Percentiles rank a stretch among this genome's conserved stretches.
Evolutionary conservation across 2,888 invertebrate genomes (phyloP).

Genomic region (Arctia plantaginis): DNA sequence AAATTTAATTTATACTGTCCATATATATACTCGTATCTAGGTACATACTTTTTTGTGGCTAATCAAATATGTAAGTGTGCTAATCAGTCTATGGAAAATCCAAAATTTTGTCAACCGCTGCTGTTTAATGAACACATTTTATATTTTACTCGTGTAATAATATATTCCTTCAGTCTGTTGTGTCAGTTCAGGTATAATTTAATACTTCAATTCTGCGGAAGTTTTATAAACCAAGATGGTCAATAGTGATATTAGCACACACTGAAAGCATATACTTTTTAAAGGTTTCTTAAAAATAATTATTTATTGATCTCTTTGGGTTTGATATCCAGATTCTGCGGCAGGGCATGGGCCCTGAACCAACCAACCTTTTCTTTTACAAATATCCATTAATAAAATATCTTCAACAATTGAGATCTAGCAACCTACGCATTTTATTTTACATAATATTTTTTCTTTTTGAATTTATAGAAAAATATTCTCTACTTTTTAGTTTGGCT

Average conservation of each 20-base stretch:
- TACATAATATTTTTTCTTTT: no score
- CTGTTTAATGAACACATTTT: not conserved
- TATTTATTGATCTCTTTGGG: no score
- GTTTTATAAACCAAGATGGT: not conserved
- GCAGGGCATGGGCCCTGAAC: no score
- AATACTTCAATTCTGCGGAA: not conserved
- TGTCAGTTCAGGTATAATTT: not conserved
- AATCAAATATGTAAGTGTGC: conserved; percentile 41
- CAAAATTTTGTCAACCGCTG: not conserved
- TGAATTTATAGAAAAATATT: no score
- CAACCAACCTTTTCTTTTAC: no score
- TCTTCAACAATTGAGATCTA: no score
- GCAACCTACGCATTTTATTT: no score
- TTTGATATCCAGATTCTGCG: no score
- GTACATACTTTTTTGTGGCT: conserved; percentile 37
- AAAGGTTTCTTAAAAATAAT: not conserved
- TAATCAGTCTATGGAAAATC: not conserved
- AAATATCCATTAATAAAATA: no score
- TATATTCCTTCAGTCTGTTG: not conserved
- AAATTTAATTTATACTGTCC: conserved; percentile 49
- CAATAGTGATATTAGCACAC: not conserved
- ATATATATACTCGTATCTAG: conserved; percentile 26
- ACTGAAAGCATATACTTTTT: not conserved
- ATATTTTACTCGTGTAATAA: not conserved
- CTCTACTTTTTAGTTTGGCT: no score